phyloP scores from a whole-genome alignment of 2,888 invertebrate species.

The Lymantria monacha region DNA sequence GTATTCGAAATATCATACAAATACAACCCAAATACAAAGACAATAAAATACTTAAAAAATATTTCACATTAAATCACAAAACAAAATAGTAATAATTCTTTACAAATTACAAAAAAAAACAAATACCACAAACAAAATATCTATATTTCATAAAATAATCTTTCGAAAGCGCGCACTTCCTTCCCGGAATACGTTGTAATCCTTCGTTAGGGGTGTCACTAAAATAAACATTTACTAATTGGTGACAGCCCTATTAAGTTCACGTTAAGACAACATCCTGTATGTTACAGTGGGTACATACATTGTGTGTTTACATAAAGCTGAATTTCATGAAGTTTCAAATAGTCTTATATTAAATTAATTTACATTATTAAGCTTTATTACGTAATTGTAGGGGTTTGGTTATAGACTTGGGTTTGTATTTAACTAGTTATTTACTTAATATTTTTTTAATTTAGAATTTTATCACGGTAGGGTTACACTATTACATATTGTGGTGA shows the following conservation, averaged over 20 bases:
- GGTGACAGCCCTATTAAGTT: conserved; percentile 18
- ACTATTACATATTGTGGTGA: no score
- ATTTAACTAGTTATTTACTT: not conserved
- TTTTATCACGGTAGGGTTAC: no score
- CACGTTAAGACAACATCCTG: conserved; percentile 19
- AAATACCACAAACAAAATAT: not conserved
- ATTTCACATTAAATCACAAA: not conserved
- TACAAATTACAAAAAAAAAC: not conserved
- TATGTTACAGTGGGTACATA: conserved; percentile 19
- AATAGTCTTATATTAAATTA: not conserved
- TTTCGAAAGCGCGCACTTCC: conserved; percentile 25
- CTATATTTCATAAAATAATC: conserved; percentile 24
- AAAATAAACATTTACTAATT: conserved; percentile 31
- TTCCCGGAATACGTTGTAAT: conserved; percentile 13
- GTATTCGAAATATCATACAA: no score
- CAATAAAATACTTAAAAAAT: no score
- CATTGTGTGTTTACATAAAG: conserved; percentile 1
- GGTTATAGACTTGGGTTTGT: not conserved
- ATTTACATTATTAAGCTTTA: not conserved
- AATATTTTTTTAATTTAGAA: no score
- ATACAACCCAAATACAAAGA: no score
- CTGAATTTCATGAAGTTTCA: not conserved
- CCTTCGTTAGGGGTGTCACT: conserved; percentile 13
- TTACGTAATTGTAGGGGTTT: not conserved
- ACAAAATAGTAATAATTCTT: not conserved